A percentile compares a stretch with the other conserved stretches of the same genome.
These are phyloP conservation scores for Lepus oiostolus DNA, from an alignment of 2,797 vertebrate genomes.

Conservation along the genomic window DNA sequence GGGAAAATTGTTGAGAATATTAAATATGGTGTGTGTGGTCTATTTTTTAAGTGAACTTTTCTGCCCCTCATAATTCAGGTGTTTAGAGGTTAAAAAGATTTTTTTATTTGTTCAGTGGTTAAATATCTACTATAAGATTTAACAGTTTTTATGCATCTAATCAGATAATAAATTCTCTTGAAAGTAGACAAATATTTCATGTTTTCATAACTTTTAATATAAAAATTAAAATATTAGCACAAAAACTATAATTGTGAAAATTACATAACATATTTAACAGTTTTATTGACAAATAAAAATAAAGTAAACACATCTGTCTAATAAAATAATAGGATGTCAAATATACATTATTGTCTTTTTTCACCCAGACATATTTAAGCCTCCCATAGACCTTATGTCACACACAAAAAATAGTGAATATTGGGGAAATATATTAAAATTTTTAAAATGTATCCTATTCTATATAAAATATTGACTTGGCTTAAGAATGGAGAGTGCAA, in stretches of 20 bases:
- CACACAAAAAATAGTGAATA: not conserved
- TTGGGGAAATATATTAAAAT: not conserved
- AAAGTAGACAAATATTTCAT: not conserved
- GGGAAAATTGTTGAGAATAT: not conserved
- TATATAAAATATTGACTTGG: not conserved
- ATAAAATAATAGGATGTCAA: not conserved
- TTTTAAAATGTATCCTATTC: too few relatives aligned
- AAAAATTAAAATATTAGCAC: not conserved
- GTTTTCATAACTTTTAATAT: not conserved
- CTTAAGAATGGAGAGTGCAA: not conserved
- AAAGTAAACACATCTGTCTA: not conserved
- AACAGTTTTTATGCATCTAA: not conserved
- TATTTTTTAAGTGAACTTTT: not conserved
- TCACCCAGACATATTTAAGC: not conserved
- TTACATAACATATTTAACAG: not conserved
- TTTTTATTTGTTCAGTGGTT: not conserved
- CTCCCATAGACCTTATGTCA: not conserved
- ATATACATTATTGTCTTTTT: not conserved
- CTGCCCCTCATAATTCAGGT: not conserved
- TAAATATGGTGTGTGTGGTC: not conserved
- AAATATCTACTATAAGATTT: not conserved
- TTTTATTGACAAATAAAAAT: slow-evolving; percentile 8
- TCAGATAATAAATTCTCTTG: not conserved
- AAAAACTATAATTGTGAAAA: not conserved
- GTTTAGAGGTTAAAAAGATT: not conserved